Percentiles rank a stretch among this genome's conserved stretches.
phyloP scores from a whole-genome alignment of 2,113 vertebrate species.

The Orientallactaga bullata region DNA sequence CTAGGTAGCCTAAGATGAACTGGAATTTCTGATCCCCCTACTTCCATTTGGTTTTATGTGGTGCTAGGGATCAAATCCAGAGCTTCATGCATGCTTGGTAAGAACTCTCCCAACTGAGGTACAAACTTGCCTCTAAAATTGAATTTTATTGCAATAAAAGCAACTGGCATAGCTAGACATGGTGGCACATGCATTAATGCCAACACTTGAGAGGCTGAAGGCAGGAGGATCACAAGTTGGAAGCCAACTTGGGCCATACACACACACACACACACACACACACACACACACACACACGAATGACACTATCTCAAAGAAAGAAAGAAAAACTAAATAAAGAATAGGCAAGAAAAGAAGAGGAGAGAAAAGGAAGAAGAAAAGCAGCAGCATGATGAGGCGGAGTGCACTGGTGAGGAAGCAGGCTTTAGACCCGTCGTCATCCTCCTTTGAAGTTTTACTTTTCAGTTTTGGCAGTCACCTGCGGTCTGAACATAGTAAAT shows the following conservation, averaged over 20 bases:
- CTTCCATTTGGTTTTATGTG: not conserved
- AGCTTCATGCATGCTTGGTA: not conserved
- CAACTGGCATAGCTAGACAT: not conserved
- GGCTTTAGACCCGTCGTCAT: not conserved
- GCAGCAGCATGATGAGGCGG: not conserved
- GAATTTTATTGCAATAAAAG: slow-evolving; percentile 44
- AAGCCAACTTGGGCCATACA: not conserved
- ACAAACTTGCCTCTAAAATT: not conserved
- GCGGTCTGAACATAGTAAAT: not conserved
- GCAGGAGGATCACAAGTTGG: not conserved
- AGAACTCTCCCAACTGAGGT: not conserved
- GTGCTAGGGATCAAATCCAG: not conserved
- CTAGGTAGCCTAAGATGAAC: not conserved
- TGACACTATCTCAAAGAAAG: not conserved
- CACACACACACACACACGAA: not conserved
- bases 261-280: no score
- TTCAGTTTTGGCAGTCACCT: not conserved
- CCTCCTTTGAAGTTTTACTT: not conserved
- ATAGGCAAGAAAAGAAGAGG: no score
- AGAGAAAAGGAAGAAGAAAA: not conserved
- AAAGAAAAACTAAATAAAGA: not conserved
- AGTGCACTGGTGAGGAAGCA: not conserved
- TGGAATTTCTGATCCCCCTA: not conserved
- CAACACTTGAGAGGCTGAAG: not conserved
- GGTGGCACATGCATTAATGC: not conserved